Evolutionary conservation across 1,140 invertebrate genomes (phyloP), one percentile per base, ranked within the genome.

Genomic region (Aphelinus certus): DNA sequence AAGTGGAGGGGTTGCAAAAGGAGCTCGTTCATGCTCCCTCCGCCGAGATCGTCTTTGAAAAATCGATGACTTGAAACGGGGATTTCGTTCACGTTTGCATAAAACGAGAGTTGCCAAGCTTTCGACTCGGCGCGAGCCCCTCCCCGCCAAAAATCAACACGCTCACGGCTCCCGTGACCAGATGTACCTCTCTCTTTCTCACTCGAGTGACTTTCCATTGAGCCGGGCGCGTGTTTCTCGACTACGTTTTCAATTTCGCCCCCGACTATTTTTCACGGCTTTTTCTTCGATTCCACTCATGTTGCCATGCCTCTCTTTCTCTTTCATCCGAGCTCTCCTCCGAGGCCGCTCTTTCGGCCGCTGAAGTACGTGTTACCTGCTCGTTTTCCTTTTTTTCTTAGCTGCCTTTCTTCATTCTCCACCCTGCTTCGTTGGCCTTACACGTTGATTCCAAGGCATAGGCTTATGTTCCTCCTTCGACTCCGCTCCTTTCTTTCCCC

Each of bases 41-140:
- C 58, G 71, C 68, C 80, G 79, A 74, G 78, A 80, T 81, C 79
- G 79, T 65, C 78, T 75, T 77, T 79, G 81, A 83, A 80, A 84
- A 85, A 81, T 81, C 77, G 79, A 78, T 80, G 79, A 81, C 77
- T 82, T 80, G 66, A 78, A 80, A 81, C 80, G 75, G 77, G 73
- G 73, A 80, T 82, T 80, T 76, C 43, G 43, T 3, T 6, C 73
- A 75, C 77, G 80, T 83, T 83, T 83, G 81, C 79, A 83, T 83
- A 80, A 80, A 82, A 80, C 77, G 79, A 81, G 79, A 79, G 61
- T 79, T 76, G 61, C 72, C 60, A 77, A 66, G 73, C 71, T 76
- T 71, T 26, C 26, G 26, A 26, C 26, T 26, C 26, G 26, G 26
- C 26, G 26, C 26, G 26, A 26, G 26, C 26, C 42, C 63, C 68